Evolutionary conservation across 2,113 vertebrate genomes (phyloP), one percentile per base, ranked within the genome.

Genomic region (Aramus guarauna): DNA sequence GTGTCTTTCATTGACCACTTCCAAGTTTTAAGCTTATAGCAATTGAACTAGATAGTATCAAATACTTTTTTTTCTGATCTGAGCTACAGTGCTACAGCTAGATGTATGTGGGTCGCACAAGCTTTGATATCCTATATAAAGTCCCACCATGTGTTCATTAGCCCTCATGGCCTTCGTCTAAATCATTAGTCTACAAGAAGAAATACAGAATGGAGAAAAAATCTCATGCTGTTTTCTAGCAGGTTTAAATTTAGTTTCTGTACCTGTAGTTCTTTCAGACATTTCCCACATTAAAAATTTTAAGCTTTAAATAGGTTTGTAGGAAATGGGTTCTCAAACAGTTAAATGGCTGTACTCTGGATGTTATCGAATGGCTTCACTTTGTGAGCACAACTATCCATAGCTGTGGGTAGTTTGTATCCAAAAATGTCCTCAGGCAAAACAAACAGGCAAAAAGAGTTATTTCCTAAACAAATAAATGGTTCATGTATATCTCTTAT

Each of bases 391-490:
- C 34, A 81, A 9, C 37, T 66, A 43, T 60, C 62, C 53, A 50
- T 69, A 85, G 32, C 60, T 64, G 48, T 47, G 72, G 10, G 50
- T 66, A 86, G 62, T 26, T 91, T 68, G 48, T 48, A 66, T 69
- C 39, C 84, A 84, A 36, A 60, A 92, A 89, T 0, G 1, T 66
- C 11, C 24, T 88, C 24, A 80, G 83, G 45, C 22, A 92, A 96
- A 95, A 72, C 18, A 79, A 90, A 81, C 23, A 77, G 79, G 23
- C 5, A 79, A 94, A 89, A 88, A 68, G 32, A 87, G 37, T 68
- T 93, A 64, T 91, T 95, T 88, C 85, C 63, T 73, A 91, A 66
- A 63, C 27, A 95, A 92, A 95, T 73, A 88, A 92, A 66, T n/a
- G 19, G 27, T 85, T 94, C 69, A 43, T 68, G 32, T 79, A 23